Percentiles rank a stretch among this genome's conserved stretches.
phyloP scores from a whole-genome alignment of 2,113 vertebrate species.

The Brachirus orientalis region DNA sequence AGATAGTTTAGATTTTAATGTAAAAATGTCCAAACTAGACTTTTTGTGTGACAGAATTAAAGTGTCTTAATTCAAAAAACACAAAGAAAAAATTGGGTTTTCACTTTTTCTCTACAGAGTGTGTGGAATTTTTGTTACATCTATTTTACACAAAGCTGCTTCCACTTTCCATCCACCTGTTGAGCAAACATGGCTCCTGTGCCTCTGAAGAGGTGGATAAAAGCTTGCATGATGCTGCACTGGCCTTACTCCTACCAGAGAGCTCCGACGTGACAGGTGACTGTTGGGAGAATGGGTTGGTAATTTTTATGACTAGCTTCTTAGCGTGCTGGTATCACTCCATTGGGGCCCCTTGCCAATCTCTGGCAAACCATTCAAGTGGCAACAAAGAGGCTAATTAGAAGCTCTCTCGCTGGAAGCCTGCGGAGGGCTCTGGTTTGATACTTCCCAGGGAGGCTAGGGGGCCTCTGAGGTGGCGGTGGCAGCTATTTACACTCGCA shows the following conservation, averaged over 20 bases:
- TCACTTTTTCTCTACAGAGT: no score
- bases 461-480: constrained; percentile 73
- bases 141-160: not conserved
- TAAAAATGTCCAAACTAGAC: no score
- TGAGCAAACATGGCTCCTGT: constrained; percentile 11
- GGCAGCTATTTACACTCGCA: constrained; percentile 63
- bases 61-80: no score
- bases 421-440: constrained; percentile 71
- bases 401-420: constrained; percentile 78
- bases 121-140: no score
- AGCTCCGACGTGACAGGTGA: constrained; percentile 44
- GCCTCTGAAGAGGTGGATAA: constrained; percentile 26
- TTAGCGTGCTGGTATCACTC: constrained; percentile 72
- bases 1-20: no score
- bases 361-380: constrained; percentile 74
- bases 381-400: constrained; percentile 85
- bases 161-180: constrained; percentile 37
- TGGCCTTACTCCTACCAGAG: constrained; percentile 63
- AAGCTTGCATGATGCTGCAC: constrained; percentile 16
- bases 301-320: constrained; percentile 76
- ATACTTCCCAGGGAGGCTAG: constrained; percentile 83
- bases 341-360: constrained; percentile 68
- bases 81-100: no score
- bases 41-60: no score
- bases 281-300: constrained; percentile 36